phyloP scores from a whole-genome alignment of 53 echinoderm and acorn worm genomes.

The Echinarachnius parma region DNA sequence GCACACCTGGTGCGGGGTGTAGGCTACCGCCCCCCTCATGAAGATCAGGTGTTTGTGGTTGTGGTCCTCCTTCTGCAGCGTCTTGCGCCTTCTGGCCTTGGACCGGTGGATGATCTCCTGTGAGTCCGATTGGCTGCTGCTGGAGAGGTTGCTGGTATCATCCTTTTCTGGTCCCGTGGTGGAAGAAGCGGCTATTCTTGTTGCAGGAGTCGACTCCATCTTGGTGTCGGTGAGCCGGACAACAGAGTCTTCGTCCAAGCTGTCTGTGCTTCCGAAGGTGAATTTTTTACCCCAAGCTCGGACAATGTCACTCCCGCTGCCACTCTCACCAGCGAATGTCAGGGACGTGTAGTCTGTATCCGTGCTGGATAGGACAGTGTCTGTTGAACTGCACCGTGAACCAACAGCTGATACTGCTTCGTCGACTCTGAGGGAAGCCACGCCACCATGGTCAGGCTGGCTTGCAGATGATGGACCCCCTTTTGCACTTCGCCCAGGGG shows the following conservation, averaged over 20 bases:
- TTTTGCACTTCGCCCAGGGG: constrained; percentile 6
- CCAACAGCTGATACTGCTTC: constrained; percentile 43
- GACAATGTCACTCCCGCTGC: constrained; percentile 69
- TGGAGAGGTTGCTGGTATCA: constrained; percentile 54
- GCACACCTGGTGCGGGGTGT: constrained; percentile 83
- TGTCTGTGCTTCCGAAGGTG: constrained; percentile 75
- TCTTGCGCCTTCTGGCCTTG: constrained; percentile 53
- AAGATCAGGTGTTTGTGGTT: constrained; percentile 68
- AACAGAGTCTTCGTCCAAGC: constrained; percentile 69
- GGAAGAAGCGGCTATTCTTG: constrained; percentile 3
- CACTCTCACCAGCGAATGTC: constrained; percentile 73
- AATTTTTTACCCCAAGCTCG: constrained; percentile 77
- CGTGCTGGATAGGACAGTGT: constrained; percentile 67
- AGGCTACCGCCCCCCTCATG: constrained; percentile 68
- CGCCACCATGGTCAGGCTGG: not conserved
- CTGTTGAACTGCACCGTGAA: constrained; percentile 73
- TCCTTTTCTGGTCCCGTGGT: constrained; percentile 35
- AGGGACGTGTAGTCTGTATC: constrained; percentile 61
- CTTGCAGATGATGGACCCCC: constrained; percentile 5
- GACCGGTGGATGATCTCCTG: constrained; percentile 55
- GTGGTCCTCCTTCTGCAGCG: constrained; percentile 44
- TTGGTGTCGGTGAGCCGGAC: constrained; percentile 43
- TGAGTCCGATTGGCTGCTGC: constrained; percentile 71
- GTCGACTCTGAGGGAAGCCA: constrained; percentile 3
- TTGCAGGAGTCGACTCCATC: constrained; percentile 6